phyloP scores from a whole-genome alignment of 1,140 invertebrate genomes.

The Drosophila aff. region DNA sequence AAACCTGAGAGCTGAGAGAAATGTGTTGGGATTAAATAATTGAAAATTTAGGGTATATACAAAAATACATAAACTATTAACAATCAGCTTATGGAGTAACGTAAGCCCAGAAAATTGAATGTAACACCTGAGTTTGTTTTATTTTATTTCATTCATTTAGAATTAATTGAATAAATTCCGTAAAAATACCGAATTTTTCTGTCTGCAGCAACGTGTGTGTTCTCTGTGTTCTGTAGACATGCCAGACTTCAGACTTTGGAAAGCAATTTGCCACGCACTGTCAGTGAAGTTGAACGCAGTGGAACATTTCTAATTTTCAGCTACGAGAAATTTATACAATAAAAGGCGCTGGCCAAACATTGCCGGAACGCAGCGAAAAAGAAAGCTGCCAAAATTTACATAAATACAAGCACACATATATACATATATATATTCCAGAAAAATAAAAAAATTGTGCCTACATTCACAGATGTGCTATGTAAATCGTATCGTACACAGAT shows the following conservation, averaged over 20 bases:
- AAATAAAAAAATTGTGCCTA: constrained; percentile 9
- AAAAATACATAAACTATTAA: background rate
- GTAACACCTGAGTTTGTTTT: background rate
- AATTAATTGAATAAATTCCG: background rate
- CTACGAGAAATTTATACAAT: constrained; percentile 80
- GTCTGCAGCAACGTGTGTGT: constrained; percentile 30
- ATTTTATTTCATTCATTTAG: background rate
- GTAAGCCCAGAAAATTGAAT: background rate
- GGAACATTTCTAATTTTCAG: constrained; percentile 83
- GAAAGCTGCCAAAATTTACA: constrained; percentile 46
- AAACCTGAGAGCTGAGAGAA: background rate
- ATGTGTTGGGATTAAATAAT: background rate
- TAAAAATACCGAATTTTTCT: background rate
- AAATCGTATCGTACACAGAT: constrained; percentile 62
- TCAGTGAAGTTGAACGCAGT: constrained; percentile 81
- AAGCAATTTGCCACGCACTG: constrained; percentile 83
- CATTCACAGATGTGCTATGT: constrained; percentile 62
- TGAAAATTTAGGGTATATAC: background rate
- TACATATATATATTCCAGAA: background rate
- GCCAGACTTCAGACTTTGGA: constrained; percentile 75
- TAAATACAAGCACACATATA: constrained; percentile 24
- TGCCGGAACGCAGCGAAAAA: constrained; percentile 24
- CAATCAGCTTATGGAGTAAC: background rate
- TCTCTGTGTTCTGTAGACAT: constrained; percentile 12
- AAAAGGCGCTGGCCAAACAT: constrained; percentile 60